Base-by-base conservation (phyloP, 2,797 vertebrate genomes). In the Micropoecilia bifurca region DNA sequence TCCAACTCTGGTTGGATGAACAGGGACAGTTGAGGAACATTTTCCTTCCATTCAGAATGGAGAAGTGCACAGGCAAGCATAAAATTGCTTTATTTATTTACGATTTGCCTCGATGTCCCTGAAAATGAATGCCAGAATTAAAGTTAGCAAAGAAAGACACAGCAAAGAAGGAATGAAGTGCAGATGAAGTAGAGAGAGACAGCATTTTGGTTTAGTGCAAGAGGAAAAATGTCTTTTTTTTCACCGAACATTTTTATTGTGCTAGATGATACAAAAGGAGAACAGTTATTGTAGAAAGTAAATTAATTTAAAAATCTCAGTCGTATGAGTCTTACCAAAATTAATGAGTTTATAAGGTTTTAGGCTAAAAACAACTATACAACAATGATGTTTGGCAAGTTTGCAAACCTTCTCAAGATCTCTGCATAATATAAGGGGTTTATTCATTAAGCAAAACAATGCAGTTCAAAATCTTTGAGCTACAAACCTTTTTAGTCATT, bases 11-110 rank as follows among this genome's bases (percentile, higher is more conserved):
- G 81, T 91, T 39, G 86, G 87, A 85, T 92, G 88, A 91, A 90
- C 90, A 89, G 85, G 92, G 92, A 92, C 90, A 90, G 89, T 90
- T 71, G 85, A 85, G 88, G 87, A 87, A 87, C 85, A 53, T 88
- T 86, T 88, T 80, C 83, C 87, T 90, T 87, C 91, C 82, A 87
- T 90, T 90, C 89, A 79, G 85, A 88, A 90, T 88, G 88, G 84
- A 87, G 89, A 87, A 88, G 88, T 86, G 89, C 88, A 91, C 89
- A 80, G 74, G 88, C 89, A 90, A 93, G 91, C 92, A 90, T 93
- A 91, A 93, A 93, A 93, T 95, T 88, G 92, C 93, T 93, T 94
- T 94, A 92, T 94, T 93, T 95, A 94, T 95, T 94, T 92, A 93
- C 79, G 86, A 91, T 85, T 72, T 89, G 91, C 88, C 88, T 89